Percentiles rank a stretch among this genome's conserved stretches.
Evolutionary conservation across 2,888 invertebrate species (phyloP).

Genomic region (Morinoia aosen): DNA sequence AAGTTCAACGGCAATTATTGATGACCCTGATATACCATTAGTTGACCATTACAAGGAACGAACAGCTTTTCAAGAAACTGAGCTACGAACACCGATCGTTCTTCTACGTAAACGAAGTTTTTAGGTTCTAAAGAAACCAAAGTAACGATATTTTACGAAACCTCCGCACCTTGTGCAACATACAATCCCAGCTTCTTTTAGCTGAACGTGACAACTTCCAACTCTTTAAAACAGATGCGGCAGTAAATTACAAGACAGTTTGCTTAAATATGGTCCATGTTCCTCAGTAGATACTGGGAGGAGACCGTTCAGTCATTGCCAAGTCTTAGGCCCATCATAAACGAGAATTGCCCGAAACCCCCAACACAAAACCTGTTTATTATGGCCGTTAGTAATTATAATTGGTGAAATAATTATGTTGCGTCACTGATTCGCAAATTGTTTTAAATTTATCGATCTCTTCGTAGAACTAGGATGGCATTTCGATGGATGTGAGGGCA

Average conservation of each 20-base stretch:
- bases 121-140: background rate
- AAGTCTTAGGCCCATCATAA: background rate
- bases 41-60: background rate
- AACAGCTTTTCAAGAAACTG: background rate
- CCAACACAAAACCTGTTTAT: background rate
- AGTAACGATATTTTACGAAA: background rate
- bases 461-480: background rate
- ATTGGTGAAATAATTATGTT: background rate
- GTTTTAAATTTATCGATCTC: background rate
- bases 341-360: background rate
- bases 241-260: background rate
- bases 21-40: too few relatives aligned
- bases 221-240: background rate
- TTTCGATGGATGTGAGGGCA: background rate
- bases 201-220: background rate
- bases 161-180: background rate
- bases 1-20: too few relatives aligned
- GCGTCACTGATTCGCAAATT: background rate
- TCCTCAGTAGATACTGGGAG: too few relatives aligned
- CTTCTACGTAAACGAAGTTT: background rate
- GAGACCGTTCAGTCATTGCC: background rate
- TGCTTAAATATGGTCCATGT: background rate
- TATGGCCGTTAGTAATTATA: background rate
- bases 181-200: background rate
- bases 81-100: background rate